A percentile compares a stretch with the other conserved stretches of the same genome.
These are phyloP conservation scores for Miniopterus natalensis DNA, from an alignment of 2,113 vertebrate genomes.

Conservation along the genomic window DNA sequence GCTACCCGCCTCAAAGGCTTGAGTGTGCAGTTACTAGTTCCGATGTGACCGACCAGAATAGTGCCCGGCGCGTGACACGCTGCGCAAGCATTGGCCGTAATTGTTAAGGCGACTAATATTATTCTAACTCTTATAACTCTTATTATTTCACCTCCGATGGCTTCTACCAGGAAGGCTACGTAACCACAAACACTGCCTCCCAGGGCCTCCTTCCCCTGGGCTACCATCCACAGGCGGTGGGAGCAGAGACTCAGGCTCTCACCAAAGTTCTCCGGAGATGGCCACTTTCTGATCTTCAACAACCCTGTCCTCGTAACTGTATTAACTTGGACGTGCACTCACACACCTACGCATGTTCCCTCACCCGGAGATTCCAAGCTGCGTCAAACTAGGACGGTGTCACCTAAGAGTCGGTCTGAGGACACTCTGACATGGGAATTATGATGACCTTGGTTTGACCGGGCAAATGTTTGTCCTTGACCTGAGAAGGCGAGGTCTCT, in stretches of 20 bases:
- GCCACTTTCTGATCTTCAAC: neutral
- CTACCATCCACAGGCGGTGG: neutral
- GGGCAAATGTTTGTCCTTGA: neutral
- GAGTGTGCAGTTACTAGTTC: neutral
- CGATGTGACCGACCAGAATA: neutral
- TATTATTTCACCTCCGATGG: neutral
- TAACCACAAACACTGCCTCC: neutral
- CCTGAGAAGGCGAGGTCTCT: neutral
- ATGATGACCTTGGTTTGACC: neutral
- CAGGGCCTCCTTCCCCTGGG: neutral
- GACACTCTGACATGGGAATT: neutral
- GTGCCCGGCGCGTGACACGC: neutral
- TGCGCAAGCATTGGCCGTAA: neutral
- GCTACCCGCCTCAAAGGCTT: neutral
- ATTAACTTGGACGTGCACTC: neutral
- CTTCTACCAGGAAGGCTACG: neutral
- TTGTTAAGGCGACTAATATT: neutral
- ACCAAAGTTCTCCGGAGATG: neutral
- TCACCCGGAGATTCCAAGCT: neutral
- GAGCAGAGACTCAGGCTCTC: neutral
- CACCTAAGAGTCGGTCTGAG: neutral
- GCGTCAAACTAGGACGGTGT: neutral
- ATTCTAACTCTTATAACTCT: neutral
- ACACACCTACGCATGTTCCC: neutral
- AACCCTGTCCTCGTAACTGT: neutral